Evolutionary conservation across 2,797 vertebrate genomes (phyloP), one percentile per base, ranked within the genome.

Genomic region (Tadarida brasiliensis): DNA sequence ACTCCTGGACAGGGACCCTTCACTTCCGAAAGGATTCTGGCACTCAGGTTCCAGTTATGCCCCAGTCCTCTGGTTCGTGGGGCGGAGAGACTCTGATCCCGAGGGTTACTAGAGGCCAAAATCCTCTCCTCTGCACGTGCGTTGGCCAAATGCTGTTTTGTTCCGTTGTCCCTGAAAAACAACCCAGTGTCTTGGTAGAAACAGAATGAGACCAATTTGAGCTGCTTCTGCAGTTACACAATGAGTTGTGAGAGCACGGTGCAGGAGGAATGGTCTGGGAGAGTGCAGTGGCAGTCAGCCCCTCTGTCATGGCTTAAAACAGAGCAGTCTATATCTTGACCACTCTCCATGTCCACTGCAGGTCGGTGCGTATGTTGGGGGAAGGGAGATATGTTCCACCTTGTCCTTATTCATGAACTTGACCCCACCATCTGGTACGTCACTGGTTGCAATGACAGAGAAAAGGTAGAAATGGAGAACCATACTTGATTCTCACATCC

Each of bases 211-310:
- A 28, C 28, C 57, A 82, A 11, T 47, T 47, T 44, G 9, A 30
- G 35, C 57, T 61, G 80, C 17, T 82, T 82, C 57, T 15, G 17
- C 39, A 47, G 17, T 82, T 19, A 44, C 26, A 30, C 26, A 44
- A 3, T 82, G n/a, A 85, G 0, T 7, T 10, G 11, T 5, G 5
- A n/a, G 11, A 10, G 20, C 90, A 3, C 77, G 5, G 49, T 0
- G 0, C 12, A 39, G 20, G 28, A n/a, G 73, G 63, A 4, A 49
- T 28, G 30, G 57, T 0, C 7, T 17, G 39, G 22, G 51, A 56
- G 20, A 7, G 0, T 11, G 5, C 8, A 30, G 2, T 59, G n/a
- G 14, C 71, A 33, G 1, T 61, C 44, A 14, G 35, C 4, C 12
- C 16, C 28, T 35, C 10, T 70, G 1, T 11, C 11, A 12, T 9